phyloP scores from a whole-genome alignment of 1,140 invertebrate species.

The Drosophila bocki region DNA sequence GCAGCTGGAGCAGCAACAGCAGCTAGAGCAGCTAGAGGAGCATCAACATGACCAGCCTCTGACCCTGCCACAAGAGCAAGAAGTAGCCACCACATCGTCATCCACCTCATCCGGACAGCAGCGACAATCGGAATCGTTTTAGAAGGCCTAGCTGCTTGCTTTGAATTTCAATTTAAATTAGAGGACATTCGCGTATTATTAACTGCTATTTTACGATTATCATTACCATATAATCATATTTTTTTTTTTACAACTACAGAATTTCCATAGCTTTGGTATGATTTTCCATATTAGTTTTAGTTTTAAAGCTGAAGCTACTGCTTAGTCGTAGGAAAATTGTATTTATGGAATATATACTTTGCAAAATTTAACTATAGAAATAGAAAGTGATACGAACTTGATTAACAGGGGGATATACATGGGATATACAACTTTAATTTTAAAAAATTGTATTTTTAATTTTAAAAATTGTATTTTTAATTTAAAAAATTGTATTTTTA shows the following conservation, averaged over 20 bases:
- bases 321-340: neutral
- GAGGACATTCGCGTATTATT: constrained; percentile 12
- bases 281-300: neutral
- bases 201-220: constrained; percentile 24
- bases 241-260: neutral
- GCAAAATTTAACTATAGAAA: neutral
- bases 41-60: neutral
- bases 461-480: too few species aligned
- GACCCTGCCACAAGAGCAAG: constrained; percentile 15
- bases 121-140: constrained; percentile 51
- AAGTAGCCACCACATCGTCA: constrained; percentile 30
- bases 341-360: neutral
- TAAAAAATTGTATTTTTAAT: too few species aligned
- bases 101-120: constrained; percentile 32
- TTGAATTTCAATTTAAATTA: constrained; percentile 10
- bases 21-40: constrained; percentile 2
- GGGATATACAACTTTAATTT: too few species aligned
- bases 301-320: neutral
- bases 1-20: neutral
- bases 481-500: too few species aligned
- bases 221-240: neutral
- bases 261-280: neutral
- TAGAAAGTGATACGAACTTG: neutral
- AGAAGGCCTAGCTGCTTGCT: constrained; percentile 24
- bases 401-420: neutral